These are phyloP conservation scores for Luehdorfia chinensis DNA, from an alignment of 1,140 invertebrate species.

Conservation along the genomic window DNA sequence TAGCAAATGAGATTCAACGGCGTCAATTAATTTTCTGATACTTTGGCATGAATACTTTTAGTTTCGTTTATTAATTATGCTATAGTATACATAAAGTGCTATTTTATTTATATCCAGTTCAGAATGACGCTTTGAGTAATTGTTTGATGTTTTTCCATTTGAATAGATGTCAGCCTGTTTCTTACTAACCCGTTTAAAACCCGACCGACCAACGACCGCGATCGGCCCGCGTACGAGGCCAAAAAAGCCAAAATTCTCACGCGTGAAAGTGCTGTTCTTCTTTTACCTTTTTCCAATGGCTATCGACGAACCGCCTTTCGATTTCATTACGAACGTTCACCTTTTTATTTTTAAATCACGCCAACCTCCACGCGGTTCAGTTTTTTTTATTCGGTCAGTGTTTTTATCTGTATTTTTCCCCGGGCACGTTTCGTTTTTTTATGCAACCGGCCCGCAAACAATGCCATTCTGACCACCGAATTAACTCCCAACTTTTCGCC, in stretches of 20 bases:
- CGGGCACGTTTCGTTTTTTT: constrained; percentile 60
- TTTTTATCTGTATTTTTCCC: constrained; percentile 63
- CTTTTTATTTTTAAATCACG: constrained; percentile 76
- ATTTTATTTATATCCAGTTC: no score
- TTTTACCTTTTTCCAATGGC: constrained; percentile 74
- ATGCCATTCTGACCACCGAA: constrained; percentile 69
- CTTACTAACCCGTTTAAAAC: constrained; percentile 54
- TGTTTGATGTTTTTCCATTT: no score
- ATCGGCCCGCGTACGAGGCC: constrained; percentile 43
- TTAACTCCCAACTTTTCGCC: constrained; percentile 72
- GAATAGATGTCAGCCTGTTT: constrained; percentile 32
- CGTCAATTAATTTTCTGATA: no score
- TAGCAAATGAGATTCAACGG: no score
- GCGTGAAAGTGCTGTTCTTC: constrained; percentile 69
- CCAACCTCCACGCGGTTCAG: constrained; percentile 54
- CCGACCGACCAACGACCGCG: no score
- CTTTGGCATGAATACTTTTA: no score
- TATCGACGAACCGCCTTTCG: constrained; percentile 75
- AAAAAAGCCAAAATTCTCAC: constrained; percentile 73
- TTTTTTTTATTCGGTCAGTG: constrained; percentile 57
- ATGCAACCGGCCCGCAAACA: constrained; percentile 69
- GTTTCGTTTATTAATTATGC: no score
- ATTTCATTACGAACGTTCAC: constrained; percentile 73
- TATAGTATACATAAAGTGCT: no score
- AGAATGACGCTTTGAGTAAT: no score